Evolutionary conservation across 2,888 invertebrate genomes (phyloP).

Genomic region (Neoascia interrupta): DNA sequence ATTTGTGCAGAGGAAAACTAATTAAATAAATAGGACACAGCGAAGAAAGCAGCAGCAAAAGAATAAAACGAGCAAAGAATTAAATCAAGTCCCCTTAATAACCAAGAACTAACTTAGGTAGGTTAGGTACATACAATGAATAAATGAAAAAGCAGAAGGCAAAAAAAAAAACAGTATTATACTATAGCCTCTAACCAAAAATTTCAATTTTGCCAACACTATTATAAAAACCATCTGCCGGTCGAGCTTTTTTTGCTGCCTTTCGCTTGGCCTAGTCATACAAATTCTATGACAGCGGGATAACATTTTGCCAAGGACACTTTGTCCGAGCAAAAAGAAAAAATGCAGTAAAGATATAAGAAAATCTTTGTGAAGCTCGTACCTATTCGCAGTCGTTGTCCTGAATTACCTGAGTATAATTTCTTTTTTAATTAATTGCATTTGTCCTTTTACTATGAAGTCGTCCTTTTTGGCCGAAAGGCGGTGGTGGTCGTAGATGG

Average conservation of each 20-base stretch:
- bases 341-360: slow-evolving; percentile 49
- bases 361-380: slow-evolving; percentile 44
- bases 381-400: slow-evolving; percentile 43
- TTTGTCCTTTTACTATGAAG: slow-evolving; percentile 69
- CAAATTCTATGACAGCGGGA: slow-evolving; percentile 50
- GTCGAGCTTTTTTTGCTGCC: slow-evolving; percentile 11
- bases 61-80: slow-evolving; percentile 28
- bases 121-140: too few species aligned
- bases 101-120: slow-evolving; percentile 67
- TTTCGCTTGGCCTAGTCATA: slow-evolving; percentile 3
- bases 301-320: slow-evolving; percentile 69
- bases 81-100: slow-evolving; percentile 69
- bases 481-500: slow-evolving; percentile 23
- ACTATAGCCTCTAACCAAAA: slow-evolving; percentile 47
- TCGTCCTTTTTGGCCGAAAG: slow-evolving; percentile 37
- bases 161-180: slow-evolving; percentile 25
- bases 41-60: slow-evolving; percentile 38
- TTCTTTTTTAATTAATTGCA: slow-evolving; percentile 70
- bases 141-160: slow-evolving; percentile 20
- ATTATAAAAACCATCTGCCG: slow-evolving; percentile 66
- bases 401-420: slow-evolving; percentile 69
- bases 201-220: slow-evolving; percentile 63
- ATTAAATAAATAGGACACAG: slow-evolving; percentile 69
- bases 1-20: slow-evolving; percentile 68
- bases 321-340: slow-evolving; percentile 45